phyloP scores from a whole-genome alignment of 2,113 vertebrate species.

The Tauraco erythrolophus region DNA sequence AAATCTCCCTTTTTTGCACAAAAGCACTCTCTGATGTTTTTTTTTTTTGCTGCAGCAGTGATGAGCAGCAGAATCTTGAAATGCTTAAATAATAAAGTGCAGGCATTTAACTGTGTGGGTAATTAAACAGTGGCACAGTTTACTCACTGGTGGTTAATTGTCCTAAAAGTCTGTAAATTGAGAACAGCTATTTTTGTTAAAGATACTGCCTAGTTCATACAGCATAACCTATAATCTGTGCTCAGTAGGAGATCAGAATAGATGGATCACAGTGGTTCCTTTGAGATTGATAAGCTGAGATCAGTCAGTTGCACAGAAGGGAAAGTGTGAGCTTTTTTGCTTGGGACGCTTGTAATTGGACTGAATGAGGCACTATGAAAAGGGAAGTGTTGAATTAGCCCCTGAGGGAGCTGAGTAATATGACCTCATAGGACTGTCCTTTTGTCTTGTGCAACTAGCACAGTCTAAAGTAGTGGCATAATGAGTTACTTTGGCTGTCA shows the following conservation, averaged over 20 bases:
- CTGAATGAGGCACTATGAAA: slow-evolving; percentile 66
- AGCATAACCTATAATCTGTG: not conserved
- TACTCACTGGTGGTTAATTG: slow-evolving; percentile 18
- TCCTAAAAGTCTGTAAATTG: slow-evolving; percentile 20
- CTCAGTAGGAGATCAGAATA: not conserved
- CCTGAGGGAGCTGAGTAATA: slow-evolving; percentile 67
- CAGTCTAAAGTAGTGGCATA: slow-evolving; percentile 58
- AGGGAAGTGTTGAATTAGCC: slow-evolving; percentile 69
- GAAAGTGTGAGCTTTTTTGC: slow-evolving; percentile 58
- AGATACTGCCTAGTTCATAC: not conserved
- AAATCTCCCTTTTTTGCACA: not conserved
- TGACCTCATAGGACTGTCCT: slow-evolving; percentile 66
- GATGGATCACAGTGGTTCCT: not conserved
- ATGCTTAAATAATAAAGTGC: not conserved
- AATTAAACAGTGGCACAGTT: not conserved
- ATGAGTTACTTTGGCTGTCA: slow-evolving; percentile 62
- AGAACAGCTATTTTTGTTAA: slow-evolving; percentile 29
- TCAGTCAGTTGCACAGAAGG: slow-evolving; percentile 48
- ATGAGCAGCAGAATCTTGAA: slow-evolving; percentile 5
- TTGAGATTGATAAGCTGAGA: slow-evolving; percentile 52
- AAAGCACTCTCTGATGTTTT: not conserved
- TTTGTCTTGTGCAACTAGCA: slow-evolving; percentile 55
- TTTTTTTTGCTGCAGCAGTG: not conserved
- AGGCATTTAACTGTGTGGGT: not conserved
- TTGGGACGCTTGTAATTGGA: slow-evolving; percentile 46